Conservation (phyloP, 2,888 invertebrate species). For the Monoplex corrugatus region DNA sequence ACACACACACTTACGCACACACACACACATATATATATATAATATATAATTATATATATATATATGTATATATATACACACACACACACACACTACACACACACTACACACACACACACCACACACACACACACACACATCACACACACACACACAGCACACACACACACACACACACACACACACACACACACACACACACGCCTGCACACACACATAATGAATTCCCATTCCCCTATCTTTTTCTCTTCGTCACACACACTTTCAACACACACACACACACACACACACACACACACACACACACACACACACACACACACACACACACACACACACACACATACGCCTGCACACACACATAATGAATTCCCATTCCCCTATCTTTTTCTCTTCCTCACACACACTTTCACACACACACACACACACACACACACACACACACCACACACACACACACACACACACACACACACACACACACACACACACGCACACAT, state of each 20-base stretch:
- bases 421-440: not conserved
- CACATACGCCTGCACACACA: not conserved
- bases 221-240: not conserved
- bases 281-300: not conserved
- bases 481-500: not conserved
- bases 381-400: no score
- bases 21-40: no score
- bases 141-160: not conserved
- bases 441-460: no score
- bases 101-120: not conserved
- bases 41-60: no score
- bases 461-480: no score
- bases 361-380: no score
- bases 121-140: not conserved
- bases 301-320: not conserved
- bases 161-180: not conserved
- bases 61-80: no score
- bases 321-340: not conserved
- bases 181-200: not conserved
- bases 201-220: constrained; percentile 11
- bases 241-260: no score
- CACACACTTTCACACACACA: not conserved
- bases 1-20: no score
- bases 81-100: no score
- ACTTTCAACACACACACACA: no score